phyloP scores from a whole-genome alignment of 1,140 invertebrate genomes.

The Drosophila carrolli region DNA sequence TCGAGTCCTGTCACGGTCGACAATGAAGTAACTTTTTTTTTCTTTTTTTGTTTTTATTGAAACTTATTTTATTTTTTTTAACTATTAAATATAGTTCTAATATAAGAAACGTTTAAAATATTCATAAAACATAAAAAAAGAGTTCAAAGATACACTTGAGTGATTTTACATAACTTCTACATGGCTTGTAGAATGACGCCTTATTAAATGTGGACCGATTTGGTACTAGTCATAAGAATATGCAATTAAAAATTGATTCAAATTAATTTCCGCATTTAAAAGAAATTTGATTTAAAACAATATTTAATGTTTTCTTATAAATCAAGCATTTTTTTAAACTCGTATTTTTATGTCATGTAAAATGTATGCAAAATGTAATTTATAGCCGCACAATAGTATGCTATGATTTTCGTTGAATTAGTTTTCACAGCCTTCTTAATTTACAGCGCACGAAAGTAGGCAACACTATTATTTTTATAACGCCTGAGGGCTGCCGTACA shows the following conservation, averaged over 20 bases:
- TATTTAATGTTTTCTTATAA: too few species aligned
- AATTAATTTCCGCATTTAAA: too few species aligned
- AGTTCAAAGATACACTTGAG: neutral
- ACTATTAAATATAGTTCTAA: neutral
- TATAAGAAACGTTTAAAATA: neutral
- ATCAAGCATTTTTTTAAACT: neutral
- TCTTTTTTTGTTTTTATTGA: neutral
- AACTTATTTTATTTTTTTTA: too few species aligned
- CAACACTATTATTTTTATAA: neutral
- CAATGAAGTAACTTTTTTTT: conserved; percentile 17
- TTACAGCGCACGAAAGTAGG: conserved; percentile 29
- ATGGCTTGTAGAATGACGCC: neutral
- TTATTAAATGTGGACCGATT: neutral
- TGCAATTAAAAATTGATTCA: too few species aligned
- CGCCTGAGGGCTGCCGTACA: conserved; percentile 33
- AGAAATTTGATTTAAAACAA: too few species aligned
- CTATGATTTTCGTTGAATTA: neutral
- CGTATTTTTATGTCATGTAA: neutral
- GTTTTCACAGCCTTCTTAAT: too few species aligned
- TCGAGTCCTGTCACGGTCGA: conserved; percentile 53
- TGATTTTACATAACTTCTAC: conserved; percentile 22
- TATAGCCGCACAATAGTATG: conserved; percentile 4
- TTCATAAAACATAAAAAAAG: neutral
- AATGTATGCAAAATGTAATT: neutral
- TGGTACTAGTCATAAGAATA: neutral